Evolutionary conservation across 1,140 invertebrate species (phyloP).

Genomic region (Diprion similis): DNA sequence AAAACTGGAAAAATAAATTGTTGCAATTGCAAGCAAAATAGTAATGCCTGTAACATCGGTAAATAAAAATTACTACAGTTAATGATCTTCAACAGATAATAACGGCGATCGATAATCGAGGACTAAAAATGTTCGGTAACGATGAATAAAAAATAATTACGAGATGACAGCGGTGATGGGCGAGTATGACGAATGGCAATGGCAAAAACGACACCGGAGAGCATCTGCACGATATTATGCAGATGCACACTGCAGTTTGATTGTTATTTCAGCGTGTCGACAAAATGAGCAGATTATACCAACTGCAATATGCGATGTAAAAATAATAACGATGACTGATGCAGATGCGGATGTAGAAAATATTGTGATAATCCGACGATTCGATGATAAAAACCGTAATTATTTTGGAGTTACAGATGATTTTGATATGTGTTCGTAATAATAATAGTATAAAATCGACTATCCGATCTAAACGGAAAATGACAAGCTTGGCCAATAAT

Average conservation of each 20-base stretch:
- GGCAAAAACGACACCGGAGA: background rate
- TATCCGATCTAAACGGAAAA: slow-evolving; percentile 41
- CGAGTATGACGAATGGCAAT: slow-evolving; percentile 2
- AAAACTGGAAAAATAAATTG: no score
- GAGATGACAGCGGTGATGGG: slow-evolving; percentile 4
- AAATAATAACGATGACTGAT: slow-evolving; percentile 1
- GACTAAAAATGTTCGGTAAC: background rate
- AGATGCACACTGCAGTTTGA: background rate
- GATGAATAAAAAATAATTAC: background rate
- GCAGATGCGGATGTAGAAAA: background rate
- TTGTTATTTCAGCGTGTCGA: background rate
- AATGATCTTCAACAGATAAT: no score
- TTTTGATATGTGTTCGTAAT: no score
- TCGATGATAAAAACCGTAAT: background rate
- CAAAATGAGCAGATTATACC: background rate
- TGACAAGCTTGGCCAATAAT: slow-evolving; percentile 56
- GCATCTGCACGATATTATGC: no score
- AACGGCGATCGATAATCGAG: no score
- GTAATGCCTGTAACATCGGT: no score
- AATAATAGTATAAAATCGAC: no score
- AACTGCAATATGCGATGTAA: background rate
- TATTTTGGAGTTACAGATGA: no score
- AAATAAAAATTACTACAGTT: no score
- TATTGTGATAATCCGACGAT: background rate
- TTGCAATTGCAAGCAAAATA: no score